Base-by-base conservation (phyloP, 2,888 invertebrate genomes). In the Eristalinus sepulchralis region DNA sequence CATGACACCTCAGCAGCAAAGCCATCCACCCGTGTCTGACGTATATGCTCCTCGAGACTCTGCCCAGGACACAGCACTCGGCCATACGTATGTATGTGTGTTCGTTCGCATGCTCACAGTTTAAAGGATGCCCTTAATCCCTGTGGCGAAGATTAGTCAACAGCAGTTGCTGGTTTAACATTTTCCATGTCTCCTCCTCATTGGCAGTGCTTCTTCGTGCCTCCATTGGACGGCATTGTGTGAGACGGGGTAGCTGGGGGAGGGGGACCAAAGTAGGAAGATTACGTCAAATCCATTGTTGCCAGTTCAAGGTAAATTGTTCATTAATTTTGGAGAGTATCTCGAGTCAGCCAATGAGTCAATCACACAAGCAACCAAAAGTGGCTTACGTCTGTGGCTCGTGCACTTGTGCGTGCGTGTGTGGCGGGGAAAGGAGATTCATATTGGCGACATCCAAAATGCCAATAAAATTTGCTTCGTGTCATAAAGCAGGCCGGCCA, bases 91-190 rank as follows among this genome's bases (percentile, higher is more conserved):
- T 22, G 17, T 36, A n/a, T 34, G 62, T 73, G 62, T 34, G 53
- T 60, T 66, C 55, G 27, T 67, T 62, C 59, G 62, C 70, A 75
- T 57, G 63, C 63, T 75, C 68, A 75, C 39, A 83, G 70, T 77
- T 72, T 70, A 83, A 77, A 72, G 83, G 83, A 77, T 72, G 72
- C 57, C 67, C 82, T 62, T 77, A 77, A 77, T 82, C 83, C 77
- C 77, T 77, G 77, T 77, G 83, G 83, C 60, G 77, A 77, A 72
- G 77, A 77, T 83, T 83, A 83, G 83, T 83, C 77, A 83, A 83
- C 77, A 72, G 59, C 64, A 76, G 82, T 66, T 53, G 76, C 70
- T 70, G 64, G 64, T 63, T 73, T 55, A 66, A 67, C 62, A 73
- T 73, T 71, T 66, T 60, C 64, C 64, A 57, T 70, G 78, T 47